phyloP scores from a whole-genome alignment of 1,140 invertebrate species.

The Streblospio benedicti region DNA sequence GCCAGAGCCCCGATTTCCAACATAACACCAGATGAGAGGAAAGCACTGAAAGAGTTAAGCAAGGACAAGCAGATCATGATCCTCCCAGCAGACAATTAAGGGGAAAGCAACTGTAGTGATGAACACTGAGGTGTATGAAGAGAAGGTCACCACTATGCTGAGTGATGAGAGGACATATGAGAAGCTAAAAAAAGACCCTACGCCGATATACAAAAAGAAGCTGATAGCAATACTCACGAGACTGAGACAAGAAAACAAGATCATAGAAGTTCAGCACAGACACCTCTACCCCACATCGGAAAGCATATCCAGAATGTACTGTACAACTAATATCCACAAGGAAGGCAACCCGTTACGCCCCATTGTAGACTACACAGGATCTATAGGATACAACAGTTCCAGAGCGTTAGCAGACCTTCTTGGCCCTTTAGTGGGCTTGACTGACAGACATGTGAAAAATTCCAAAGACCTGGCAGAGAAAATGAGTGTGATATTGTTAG shows the following conservation, averaged over 20 bases:
- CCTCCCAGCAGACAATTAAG: neutral
- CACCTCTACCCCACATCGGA: constrained; percentile 7
- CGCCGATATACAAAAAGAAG: neutral
- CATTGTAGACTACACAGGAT: no score
- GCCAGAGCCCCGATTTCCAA: no score
- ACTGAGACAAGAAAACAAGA: neutral
- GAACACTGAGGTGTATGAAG: neutral
- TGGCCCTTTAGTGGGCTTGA: no score
- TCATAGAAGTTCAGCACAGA: neutral
- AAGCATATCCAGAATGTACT: neutral
- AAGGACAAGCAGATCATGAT: neutral
- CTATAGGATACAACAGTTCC: no score
- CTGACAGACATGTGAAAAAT: no score
- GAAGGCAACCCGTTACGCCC: no score
- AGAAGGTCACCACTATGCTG: neutral
- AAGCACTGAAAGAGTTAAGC: no score
- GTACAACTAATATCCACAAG: no score
- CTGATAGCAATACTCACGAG: neutral
- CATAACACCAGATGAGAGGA: no score
- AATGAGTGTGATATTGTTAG: no score
- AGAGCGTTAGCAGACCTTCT: no score
- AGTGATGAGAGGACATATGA: constrained; percentile 9
- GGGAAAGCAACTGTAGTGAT: neutral
- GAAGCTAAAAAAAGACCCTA: constrained; percentile 5
- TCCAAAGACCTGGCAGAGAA: no score